Base-by-base conservation (phyloP, 1,140 invertebrate species). In the Zaprionus camerounensis region DNA sequence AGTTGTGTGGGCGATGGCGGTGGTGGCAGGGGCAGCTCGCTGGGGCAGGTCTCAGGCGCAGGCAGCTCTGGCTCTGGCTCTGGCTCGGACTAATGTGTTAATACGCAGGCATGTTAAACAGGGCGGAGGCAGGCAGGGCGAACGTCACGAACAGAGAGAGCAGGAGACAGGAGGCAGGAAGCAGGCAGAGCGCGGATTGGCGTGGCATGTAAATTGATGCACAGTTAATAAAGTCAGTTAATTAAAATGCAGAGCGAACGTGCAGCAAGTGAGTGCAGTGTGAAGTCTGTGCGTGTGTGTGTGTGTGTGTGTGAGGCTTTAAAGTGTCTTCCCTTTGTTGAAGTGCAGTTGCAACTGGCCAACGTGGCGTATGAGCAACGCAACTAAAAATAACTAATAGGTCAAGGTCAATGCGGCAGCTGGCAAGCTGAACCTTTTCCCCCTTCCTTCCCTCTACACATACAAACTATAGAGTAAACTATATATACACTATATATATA, bases 1-100 rank as follows among this genome's bases (percentile, higher is more conserved):
- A 92, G 74, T 77, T 90, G 91, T 58, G 91, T 91, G 64, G 87
- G 91, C 41, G 91, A 92, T 11, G 91, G 91, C 2, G 91, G 91
- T 53, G 91, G 84, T 26, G 91, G 91, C 77, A 92, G 58, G 5
- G 91, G 82, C 67, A 92, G 77, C 78, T 92, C 84, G 41, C 53
- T 69, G 58, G 38, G 71, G 71, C 53, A 71, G 38, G 26, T 71
- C n/a, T 68, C 53, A 11, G 63, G 53, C 64, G 53, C 26, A 62
- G 64, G 71, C 51, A 71, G 20, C 31, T 34, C 28, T 31, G 28
- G 28, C 28, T 2, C 26, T 55, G 65, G 66, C 61, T 55, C 31
- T 41, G 44, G 59, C 56, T 81, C 75, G 75, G 57, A 72, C 63
- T 80, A 81, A 77, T 87, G 71, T 75, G 84, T 88, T 88, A 91